These are phyloP conservation scores for Tuta absoluta DNA, from an alignment of 2,888 invertebrate genomes.

Conservation along the genomic window DNA sequence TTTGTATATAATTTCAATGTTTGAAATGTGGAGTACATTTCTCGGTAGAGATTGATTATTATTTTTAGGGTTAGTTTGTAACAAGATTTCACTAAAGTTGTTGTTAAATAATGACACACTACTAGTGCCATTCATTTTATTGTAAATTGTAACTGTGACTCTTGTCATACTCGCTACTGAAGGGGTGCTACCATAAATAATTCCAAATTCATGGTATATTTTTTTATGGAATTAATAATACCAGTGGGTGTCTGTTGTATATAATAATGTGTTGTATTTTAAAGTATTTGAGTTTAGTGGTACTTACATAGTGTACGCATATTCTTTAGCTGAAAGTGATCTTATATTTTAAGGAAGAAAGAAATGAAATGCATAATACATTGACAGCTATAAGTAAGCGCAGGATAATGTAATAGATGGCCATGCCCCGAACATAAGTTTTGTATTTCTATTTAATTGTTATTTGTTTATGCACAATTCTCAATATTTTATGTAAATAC, in stretches of 20 bases:
- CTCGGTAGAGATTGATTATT: slow-evolving; percentile 65
- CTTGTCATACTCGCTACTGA: slow-evolving; percentile 82
- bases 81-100: slow-evolving; percentile 79
- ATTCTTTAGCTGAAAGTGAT: slow-evolving; percentile 80
- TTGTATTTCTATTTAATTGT: slow-evolving; percentile 82
- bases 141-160: slow-evolving; percentile 80
- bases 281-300: slow-evolving; percentile 80
- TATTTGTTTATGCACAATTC: slow-evolving; percentile 83
- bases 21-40: slow-evolving; percentile 72
- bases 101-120: slow-evolving; percentile 74
- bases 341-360: slow-evolving; percentile 75
- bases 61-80: slow-evolving; percentile 78
- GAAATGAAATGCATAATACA: slow-evolving; percentile 77
- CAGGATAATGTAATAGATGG: slow-evolving; percentile 75
- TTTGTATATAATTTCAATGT: slow-evolving; percentile 75
- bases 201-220: slow-evolving; percentile 80
- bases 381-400: slow-evolving; percentile 77
- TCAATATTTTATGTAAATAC: slow-evolving; percentile 82
- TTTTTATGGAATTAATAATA: slow-evolving; percentile 79
- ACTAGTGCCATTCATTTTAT: slow-evolving; percentile 81
- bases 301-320: slow-evolving; percentile 79
- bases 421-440: slow-evolving; percentile 75
- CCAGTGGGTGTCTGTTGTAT: slow-evolving; percentile 80
- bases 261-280: slow-evolving; percentile 78
- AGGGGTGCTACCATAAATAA: slow-evolving; percentile 83